phyloP scores from a whole-genome alignment of 2,113 vertebrate genomes.

The Dicentrarchus labrax region DNA sequence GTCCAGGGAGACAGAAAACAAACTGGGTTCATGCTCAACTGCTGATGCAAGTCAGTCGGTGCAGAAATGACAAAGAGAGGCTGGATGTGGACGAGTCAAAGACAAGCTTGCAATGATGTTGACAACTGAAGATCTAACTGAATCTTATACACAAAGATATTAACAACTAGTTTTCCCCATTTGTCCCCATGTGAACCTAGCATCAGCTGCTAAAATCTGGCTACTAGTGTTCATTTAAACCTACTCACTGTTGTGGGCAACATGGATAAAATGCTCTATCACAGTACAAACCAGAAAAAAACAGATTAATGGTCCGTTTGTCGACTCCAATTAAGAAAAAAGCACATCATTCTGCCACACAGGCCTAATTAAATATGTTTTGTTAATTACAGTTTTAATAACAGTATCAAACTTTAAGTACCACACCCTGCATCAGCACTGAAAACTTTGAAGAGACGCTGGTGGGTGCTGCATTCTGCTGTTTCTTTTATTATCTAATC shows the following conservation, averaged over 20 bases:
- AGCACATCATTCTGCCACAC: neutral
- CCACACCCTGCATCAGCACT: neutral
- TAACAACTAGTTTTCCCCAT: neutral
- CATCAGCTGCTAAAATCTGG: too few relatives aligned
- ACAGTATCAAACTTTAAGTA: neutral
- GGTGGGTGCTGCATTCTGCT: neutral
- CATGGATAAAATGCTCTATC: neutral
- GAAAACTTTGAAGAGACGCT: neutral
- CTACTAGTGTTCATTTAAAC: too few relatives aligned
- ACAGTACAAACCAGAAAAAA: neutral
- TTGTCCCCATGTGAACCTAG: neutral
- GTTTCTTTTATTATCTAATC: conserved; percentile 40
- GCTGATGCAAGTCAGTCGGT: neutral
- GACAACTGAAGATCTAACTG: neutral
- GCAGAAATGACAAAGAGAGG: neutral
- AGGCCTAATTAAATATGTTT: neutral
- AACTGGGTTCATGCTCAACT: neutral
- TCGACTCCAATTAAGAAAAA: too few relatives aligned
- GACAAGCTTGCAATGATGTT: neutral
- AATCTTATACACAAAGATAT: too few relatives aligned
- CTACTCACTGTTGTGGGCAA: too few relatives aligned
- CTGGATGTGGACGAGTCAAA: neutral
- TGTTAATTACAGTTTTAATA: neutral
- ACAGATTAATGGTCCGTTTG: too few relatives aligned
- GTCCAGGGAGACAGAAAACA: neutral